Conservation (phyloP, 2,888 invertebrate species). For the Scelioninae gen. 1 region DNA sequence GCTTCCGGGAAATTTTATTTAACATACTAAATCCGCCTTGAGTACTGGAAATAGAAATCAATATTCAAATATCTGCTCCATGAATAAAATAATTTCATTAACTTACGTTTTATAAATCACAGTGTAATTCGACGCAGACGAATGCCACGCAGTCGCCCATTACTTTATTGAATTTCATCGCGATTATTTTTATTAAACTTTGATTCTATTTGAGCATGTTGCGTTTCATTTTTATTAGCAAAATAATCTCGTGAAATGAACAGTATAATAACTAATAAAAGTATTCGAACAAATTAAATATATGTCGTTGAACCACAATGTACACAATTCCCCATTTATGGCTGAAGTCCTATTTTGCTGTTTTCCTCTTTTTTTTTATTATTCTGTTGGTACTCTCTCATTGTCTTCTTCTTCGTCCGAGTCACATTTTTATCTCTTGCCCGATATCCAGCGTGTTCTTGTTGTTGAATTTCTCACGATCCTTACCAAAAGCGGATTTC, state of each 20-base stretch:
- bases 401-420: slow-evolving; percentile 40
- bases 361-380: slow-evolving; percentile 20
- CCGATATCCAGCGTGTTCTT: slow-evolving; percentile 46
- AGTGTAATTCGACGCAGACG: too few species aligned
- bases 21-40: neutral
- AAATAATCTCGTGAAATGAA: slow-evolving; percentile 29
- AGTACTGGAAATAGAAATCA: neutral
- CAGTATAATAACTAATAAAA: slow-evolving; percentile 40
- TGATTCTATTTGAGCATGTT: too few species aligned
- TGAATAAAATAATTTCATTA: too few species aligned
- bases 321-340: slow-evolving; percentile 40
- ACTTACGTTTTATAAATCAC: too few species aligned
- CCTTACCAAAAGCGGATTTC: slow-evolving; percentile 62
- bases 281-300: slow-evolving; percentile 35
- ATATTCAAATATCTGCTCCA: too few species aligned
- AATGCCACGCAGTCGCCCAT: too few species aligned
- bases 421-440: slow-evolving; percentile 58
- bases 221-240: too few species aligned
- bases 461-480: slow-evolving; percentile 60
- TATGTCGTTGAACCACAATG: slow-evolving; percentile 24
- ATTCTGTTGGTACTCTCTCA: slow-evolving; percentile 50
- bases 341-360: neutral
- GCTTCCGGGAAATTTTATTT: slow-evolving; percentile 18
- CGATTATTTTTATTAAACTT: too few species aligned
- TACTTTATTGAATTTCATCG: too few species aligned